Evolutionary conservation across 1,140 invertebrate genomes (phyloP).

Genomic region (Aphidius ervi): DNA sequence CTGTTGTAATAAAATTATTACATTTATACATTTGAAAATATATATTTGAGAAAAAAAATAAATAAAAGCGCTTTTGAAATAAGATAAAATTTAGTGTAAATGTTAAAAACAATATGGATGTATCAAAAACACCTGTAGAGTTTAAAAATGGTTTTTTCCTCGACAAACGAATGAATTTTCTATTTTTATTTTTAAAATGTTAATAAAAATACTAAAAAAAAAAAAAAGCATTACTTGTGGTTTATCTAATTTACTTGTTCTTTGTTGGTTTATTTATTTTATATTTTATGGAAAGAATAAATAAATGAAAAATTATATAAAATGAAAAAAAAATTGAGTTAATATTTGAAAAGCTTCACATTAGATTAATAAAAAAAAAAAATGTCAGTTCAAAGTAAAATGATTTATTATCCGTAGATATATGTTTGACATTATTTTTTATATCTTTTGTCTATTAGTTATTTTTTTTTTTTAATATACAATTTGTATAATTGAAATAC

Average conservation of each 20-base stretch:
- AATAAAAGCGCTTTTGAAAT: background rate
- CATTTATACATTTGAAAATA: background rate
- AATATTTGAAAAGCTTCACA: too few relatives aligned
- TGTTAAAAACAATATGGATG: slow-evolving; percentile 14
- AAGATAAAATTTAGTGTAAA: slow-evolving; percentile 14
- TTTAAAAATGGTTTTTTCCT: slow-evolving; percentile 25
- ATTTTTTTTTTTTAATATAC: background rate
- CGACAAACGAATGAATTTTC: slow-evolving; percentile 14
- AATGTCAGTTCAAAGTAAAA: too few relatives aligned
- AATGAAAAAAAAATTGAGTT: too few relatives aligned
- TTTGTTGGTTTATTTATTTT: too few relatives aligned
- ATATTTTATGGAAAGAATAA: too few relatives aligned
- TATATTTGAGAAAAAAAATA: background rate
- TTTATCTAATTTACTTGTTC: too few relatives aligned
- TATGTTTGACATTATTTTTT: too few relatives aligned
- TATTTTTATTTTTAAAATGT: slow-evolving; percentile 1
- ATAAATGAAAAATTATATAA: too few relatives aligned
- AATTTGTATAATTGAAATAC: background rate
- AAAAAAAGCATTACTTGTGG: too few relatives aligned
- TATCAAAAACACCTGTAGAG: slow-evolving; percentile 29
- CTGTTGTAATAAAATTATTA: background rate
- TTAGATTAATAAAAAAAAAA: too few relatives aligned
- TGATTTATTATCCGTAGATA: too few relatives aligned
- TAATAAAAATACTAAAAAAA: background rate
- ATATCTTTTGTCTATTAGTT: too few relatives aligned